Evolutionary conservation across 2,888 invertebrate genomes (phyloP).

Genomic region (Diarsia dahlii): DNA sequence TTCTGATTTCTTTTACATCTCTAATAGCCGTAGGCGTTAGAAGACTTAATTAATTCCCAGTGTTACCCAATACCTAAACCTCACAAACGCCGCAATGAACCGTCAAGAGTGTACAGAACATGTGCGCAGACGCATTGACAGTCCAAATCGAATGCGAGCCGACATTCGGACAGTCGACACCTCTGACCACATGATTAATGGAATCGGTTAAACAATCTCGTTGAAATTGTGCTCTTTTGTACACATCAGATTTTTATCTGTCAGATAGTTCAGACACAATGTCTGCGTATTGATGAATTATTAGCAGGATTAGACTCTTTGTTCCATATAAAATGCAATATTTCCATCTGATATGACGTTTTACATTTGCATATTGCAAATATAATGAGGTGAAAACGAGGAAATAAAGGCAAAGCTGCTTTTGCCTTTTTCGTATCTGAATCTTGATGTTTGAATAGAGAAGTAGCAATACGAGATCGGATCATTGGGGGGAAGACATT

Average conservation of each 20-base stretch:
- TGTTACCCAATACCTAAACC: constrained; percentile 25
- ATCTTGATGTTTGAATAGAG: constrained; percentile 53
- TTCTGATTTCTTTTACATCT: neutral
- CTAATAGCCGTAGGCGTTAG: neutral
- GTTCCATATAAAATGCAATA: constrained; percentile 43
- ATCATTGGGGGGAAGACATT: constrained; percentile 29
- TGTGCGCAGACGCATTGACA: constrained; percentile 43
- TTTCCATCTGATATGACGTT: constrained; percentile 15
- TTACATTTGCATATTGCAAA: constrained; percentile 42
- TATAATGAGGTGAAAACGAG: constrained; percentile 36
- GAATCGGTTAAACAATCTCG: constrained; percentile 61
- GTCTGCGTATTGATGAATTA: constrained; percentile 62
- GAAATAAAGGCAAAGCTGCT: constrained; percentile 28
- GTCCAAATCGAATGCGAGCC: constrained; percentile 46
- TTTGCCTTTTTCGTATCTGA: constrained; percentile 41
- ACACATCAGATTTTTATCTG: constrained; percentile 66
- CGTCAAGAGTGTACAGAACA: constrained; percentile 40
- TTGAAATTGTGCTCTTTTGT: constrained; percentile 65
- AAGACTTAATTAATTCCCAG: constrained; percentile 20
- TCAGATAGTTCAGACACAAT: constrained; percentile 66
- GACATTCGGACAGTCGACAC: constrained; percentile 64
- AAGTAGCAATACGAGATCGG: constrained; percentile 32
- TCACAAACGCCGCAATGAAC: constrained; percentile 57
- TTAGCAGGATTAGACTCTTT: constrained; percentile 48
- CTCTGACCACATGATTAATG: constrained; percentile 71